Base-by-base conservation (phyloP, 2,113 vertebrate genomes). In the Nothoprocta pentlandii region DNA sequence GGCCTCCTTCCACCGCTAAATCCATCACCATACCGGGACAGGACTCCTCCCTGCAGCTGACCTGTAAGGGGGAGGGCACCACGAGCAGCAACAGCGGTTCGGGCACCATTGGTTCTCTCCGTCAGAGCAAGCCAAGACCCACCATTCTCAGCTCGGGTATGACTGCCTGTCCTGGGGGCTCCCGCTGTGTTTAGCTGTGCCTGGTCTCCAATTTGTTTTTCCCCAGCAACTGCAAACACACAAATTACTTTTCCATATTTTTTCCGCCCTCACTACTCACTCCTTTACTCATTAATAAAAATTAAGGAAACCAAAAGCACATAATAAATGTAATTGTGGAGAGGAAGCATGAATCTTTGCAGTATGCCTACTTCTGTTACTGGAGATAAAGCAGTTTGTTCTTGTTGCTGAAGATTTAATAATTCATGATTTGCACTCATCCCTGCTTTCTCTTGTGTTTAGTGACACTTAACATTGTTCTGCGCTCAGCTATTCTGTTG, bases 21-120 rank as follows among this genome's bases (percentile, higher is more conserved):
- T 99, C 98, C 92, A 99, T 99, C 98, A 98, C 98, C 85, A 97
- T 99, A 66, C 98, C 99, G 0, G 99, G 99, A 42, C 99, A 98
- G 80, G 99, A 99, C 81, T 98, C 98, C 10, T 98, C 99, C 91
- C 97, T 99, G 91, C 99, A 99, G 98, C 98, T 99, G 98, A 99
- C 99, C 92, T 99, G 99, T 89, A 99, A 99, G 97, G 99, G 99
- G 2, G 99, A 99, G 66, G 99, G 99, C 12, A 99, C 99, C 5
- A 96, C 95, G 47, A 95, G 95, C 46, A 95, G 59, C 25, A 93
- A 79, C 93, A 90, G 86, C 80, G 93, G 97, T 4, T 94, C 98
- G 1, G 97, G 98, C 93, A 83, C 98, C 1, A 92, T 98, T 68
- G 95, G 97, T 94, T 97, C 98, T 77, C 98, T 87, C 42, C 96